Evolutionary conservation across 2,888 invertebrate species (phyloP), one percentile per base, ranked within the genome.

Genomic region (Nephrotoma guestfalica): DNA sequence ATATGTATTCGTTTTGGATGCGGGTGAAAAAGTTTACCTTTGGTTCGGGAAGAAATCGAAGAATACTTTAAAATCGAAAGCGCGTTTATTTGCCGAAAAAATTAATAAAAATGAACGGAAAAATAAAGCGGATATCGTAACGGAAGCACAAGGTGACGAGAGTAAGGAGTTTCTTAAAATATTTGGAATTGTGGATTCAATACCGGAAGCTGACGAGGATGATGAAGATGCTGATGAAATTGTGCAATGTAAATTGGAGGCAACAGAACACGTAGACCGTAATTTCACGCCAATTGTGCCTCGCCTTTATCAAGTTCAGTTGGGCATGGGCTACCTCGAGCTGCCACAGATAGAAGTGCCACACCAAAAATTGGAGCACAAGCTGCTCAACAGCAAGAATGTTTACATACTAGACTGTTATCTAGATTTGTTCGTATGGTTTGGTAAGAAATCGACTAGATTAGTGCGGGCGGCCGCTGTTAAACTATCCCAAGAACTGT

Each of bases 291-390:
- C 91, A 6, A 87, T 89, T 4, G 88, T 93, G 13, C 96, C 98
- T 0, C 94, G 97, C 5, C 92, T 99, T 86, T 99, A 99, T 92
- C 96, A 97, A 92, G 98, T 99, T 86, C 97, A 98, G 89, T 93
- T 99, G 13, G 99, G 99, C 85, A 99, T 98, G 97, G 99, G 99
- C 0, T 99, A 99, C 91, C 92, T 99, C 89, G 99, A 99, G 92
- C 93, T 99, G 89, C 99, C 99, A 3, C 99, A 99, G 93, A 97
- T 95, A 4, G 95, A 95, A 90, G 93, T 95, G 57, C 94, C 96
- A 0, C 95, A 95, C 88, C 94, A 94, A 87, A 96, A 96, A 89
- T 93, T 98, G 6, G 93, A 94, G 0, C 95, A 97, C 89, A 94
- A 94, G 0, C 92, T 97, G 88, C 93, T 99, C 86, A 95, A 96